A percentile compares a stretch with the other conserved stretches of the same genome.
phyloP scores from a whole-genome alignment of 1,140 invertebrate genomes.

The Grapholita molesta region DNA sequence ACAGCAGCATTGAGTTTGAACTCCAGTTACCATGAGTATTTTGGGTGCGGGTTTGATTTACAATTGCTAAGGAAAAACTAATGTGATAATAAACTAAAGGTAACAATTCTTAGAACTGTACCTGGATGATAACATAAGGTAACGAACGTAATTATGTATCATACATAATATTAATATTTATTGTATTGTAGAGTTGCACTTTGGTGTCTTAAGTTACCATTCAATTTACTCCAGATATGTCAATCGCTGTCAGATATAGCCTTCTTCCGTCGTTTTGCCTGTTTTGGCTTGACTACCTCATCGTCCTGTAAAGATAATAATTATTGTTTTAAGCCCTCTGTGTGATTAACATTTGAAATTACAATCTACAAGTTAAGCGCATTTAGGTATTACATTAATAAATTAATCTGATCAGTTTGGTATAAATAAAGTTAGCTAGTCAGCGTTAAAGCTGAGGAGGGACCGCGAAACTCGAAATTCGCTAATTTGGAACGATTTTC shows the following conservation, averaged over 20 bases:
- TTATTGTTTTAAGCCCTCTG: background rate
- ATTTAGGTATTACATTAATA: too few species aligned
- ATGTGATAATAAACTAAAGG: constrained; percentile 43
- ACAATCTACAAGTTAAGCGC: too few species aligned
- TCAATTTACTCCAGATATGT: constrained; percentile 71
- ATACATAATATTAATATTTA: constrained; percentile 49
- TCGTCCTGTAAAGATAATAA: constrained; percentile 83
- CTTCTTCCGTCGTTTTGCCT: constrained; percentile 92
- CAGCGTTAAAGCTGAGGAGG: too few species aligned
- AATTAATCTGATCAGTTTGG: too few species aligned
- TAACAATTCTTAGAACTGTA: constrained; percentile 61
- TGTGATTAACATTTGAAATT: too few species aligned
- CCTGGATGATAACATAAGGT: constrained; percentile 51
- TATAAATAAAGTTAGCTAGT: too few species aligned
- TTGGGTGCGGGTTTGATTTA: constrained; percentile 27
- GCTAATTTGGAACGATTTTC: too few species aligned
- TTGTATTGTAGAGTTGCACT: constrained; percentile 73
- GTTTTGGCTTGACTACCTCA: constrained; percentile 90
- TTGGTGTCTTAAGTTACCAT: constrained; percentile 73
- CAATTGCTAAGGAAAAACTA: constrained; percentile 39
- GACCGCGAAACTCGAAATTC: too few species aligned
- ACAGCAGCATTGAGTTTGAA: background rate
- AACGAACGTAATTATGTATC: constrained; percentile 48
- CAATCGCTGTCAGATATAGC: constrained; percentile 92
- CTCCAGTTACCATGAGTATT: constrained; percentile 31